phyloP scores from a whole-genome alignment of 1,140 invertebrate species.

The Calliphora vicina region DNA sequence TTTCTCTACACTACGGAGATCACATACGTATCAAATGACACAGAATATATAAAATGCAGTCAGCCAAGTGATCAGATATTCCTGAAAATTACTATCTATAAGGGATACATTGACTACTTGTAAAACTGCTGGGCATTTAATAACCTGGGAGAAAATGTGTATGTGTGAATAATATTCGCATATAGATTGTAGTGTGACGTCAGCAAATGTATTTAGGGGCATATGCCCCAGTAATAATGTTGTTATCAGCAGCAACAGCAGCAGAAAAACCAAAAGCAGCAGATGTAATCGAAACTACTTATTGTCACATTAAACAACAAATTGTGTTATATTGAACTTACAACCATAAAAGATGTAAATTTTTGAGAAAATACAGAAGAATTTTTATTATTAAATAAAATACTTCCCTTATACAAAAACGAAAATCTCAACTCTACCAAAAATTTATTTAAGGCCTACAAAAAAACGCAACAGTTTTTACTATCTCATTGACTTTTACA shows the following conservation, averaged over 20 bases:
- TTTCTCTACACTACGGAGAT: no score
- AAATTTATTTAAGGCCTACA: background rate
- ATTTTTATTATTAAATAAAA: no score
- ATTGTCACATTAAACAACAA: background rate
- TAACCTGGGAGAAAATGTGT: background rate
- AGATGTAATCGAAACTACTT: background rate
- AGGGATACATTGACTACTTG: no score
- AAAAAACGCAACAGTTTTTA: background rate
- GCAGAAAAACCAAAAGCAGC: background rate
- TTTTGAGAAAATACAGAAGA: background rate
- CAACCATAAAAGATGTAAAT: background rate
- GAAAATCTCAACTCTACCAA: no score
- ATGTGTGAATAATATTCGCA: background rate
- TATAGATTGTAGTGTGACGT: background rate
- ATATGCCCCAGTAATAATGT: background rate
- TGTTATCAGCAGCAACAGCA: background rate
- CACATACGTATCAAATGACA: no score
- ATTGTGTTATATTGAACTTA: background rate
- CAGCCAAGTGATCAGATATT: no score
- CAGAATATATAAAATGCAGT: no score
- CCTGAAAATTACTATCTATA: no score
- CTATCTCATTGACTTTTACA: no score
- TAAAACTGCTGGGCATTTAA: background rate
- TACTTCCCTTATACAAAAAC: no score
- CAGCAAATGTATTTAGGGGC: slow-evolving; percentile 14